phyloP scores from a whole-genome alignment of 2,888 invertebrate genomes.

The Hyppa rectilinea region DNA sequence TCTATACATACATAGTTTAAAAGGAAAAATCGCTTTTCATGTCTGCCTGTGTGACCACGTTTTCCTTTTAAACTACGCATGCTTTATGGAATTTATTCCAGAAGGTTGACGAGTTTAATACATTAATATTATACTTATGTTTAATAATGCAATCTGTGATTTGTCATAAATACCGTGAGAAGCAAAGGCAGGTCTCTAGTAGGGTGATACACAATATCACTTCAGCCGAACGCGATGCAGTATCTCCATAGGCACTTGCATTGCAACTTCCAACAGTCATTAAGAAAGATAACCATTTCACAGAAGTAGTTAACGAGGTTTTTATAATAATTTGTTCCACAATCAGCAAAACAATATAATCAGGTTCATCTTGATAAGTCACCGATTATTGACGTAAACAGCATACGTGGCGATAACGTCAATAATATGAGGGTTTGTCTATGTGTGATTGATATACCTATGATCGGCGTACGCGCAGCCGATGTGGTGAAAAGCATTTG shows the following conservation, averaged over 20 bases:
- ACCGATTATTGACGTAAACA: slow-evolving; percentile 27
- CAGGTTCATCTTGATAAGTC: slow-evolving; percentile 27
- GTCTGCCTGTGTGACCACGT: too few relatives aligned
- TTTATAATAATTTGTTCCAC: slow-evolving; percentile 1
- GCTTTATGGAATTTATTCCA: too few relatives aligned
- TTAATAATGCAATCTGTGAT: too few relatives aligned
- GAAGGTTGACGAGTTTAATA: too few relatives aligned
- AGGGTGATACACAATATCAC: neutral
- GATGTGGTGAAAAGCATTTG: neutral
- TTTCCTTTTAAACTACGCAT: too few relatives aligned
- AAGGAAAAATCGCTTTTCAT: too few relatives aligned
- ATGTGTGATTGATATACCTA: slow-evolving; percentile 10
- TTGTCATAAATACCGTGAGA: too few relatives aligned
- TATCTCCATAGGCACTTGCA: neutral
- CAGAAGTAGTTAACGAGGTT: neutral
- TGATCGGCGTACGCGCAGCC: slow-evolving; percentile 18
- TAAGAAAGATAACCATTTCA: neutral
- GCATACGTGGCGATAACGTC: slow-evolving; percentile 36
- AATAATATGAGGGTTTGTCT: slow-evolving; percentile 9
- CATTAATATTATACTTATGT: too few relatives aligned
- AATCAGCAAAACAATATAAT: slow-evolving; percentile 15
- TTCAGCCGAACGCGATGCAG: neutral
- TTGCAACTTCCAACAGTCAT: neutral
- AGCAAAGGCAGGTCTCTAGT: too few relatives aligned
- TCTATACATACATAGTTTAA: too few relatives aligned